These are phyloP conservation scores for Cepaea nemoralis DNA, from an alignment of 1,140 invertebrate species.

Conservation along the genomic window DNA sequence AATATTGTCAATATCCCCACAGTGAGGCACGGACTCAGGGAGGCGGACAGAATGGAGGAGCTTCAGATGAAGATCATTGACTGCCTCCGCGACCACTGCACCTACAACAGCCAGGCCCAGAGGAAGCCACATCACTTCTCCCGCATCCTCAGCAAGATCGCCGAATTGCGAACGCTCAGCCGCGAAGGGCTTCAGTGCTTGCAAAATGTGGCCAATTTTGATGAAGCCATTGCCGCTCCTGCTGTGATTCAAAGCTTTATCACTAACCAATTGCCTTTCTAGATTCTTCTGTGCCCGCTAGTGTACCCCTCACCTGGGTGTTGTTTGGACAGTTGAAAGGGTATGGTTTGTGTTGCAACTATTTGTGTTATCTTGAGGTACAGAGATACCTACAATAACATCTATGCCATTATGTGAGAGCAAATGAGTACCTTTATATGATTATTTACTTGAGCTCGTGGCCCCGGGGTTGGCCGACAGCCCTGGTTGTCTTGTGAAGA, in stretches of 20 bases:
- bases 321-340: no score
- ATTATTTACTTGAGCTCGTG: no score
- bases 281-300: no score
- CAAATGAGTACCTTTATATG: no score
- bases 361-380: no score
- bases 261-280: constrained; percentile 89
- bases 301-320: no score
- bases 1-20: no score
- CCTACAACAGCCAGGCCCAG: constrained; percentile 91
- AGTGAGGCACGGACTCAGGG: constrained; percentile 93
- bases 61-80: constrained; percentile 95
- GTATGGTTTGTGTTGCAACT: no score
- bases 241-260: constrained; percentile 93
- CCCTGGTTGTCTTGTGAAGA: no score
- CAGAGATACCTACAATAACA: no score
- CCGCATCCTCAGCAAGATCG: constrained; percentile 88
- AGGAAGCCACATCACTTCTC: constrained; percentile 92
- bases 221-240: constrained; percentile 91
- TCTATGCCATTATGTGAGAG: no score
- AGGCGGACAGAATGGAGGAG: constrained; percentile 91
- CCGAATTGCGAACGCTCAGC: constrained; percentile 90
- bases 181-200: constrained; percentile 94
- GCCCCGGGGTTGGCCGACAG: no score
- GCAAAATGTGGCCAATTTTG: constrained; percentile 89
- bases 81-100: constrained; percentile 92